phyloP scores from a whole-genome alignment of 2,888 invertebrate genomes.

The Endomychus coccineus region DNA sequence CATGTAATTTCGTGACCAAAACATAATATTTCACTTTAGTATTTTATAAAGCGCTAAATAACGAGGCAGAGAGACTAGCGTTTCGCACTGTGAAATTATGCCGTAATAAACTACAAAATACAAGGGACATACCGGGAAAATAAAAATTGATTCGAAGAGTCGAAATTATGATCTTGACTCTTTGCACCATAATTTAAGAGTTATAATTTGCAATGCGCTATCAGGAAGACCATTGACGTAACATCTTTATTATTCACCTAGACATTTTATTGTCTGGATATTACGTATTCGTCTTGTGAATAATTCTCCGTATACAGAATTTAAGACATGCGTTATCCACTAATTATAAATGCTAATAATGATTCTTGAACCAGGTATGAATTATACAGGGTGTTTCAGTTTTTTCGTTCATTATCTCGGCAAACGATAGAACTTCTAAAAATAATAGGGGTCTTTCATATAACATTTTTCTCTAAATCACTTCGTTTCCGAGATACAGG shows the following conservation, averaged over 20 bases:
- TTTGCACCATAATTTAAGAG: slow-evolving; percentile 16
- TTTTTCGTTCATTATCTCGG: too few species aligned
- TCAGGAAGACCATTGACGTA: slow-evolving; percentile 1
- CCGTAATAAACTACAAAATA: slow-evolving; percentile 22
- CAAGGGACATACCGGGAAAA: slow-evolving; percentile 18
- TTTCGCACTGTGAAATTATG: slow-evolving; percentile 24
- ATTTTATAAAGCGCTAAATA: slow-evolving; percentile 24
- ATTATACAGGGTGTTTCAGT: too few species aligned
- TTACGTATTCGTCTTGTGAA: too few species aligned
- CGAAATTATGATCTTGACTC: slow-evolving; percentile 23
- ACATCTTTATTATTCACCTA: neutral
- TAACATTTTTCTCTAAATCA: too few species aligned
- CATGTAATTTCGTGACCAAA: slow-evolving; percentile 17
- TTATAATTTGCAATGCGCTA: neutral
- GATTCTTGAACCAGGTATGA: too few species aligned
- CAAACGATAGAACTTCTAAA: too few species aligned
- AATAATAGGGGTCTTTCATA: too few species aligned
- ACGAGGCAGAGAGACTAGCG: slow-evolving; percentile 19
- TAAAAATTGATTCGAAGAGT: slow-evolving; percentile 27
- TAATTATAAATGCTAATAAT: too few species aligned
- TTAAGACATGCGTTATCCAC: too few species aligned
- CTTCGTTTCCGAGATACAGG: too few species aligned
- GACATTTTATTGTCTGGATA: too few species aligned
- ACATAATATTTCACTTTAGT: slow-evolving; percentile 17
- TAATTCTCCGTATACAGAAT: too few species aligned